Conservation (phyloP, 2,113 vertebrate genomes). For the Irena cyanogastra region DNA sequence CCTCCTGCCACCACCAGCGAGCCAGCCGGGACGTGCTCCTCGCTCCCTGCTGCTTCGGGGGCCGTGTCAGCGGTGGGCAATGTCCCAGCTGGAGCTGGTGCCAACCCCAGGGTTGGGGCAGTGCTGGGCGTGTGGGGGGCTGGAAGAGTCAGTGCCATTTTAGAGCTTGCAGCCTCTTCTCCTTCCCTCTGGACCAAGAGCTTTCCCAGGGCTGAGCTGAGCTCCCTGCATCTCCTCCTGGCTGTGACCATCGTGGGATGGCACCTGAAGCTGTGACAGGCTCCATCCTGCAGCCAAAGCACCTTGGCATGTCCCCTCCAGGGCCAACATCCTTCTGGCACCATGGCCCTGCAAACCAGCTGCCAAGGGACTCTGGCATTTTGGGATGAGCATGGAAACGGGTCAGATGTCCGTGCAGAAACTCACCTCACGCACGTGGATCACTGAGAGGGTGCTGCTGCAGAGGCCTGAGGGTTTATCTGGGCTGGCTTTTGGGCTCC, state of each 20-base stretch:
- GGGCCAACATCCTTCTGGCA: background rate
- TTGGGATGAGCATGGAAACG: background rate
- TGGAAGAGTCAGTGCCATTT: slow-evolving; percentile 63
- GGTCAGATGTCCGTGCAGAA: background rate
- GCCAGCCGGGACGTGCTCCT: background rate
- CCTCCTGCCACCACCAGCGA: background rate
- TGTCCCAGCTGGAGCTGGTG: background rate
- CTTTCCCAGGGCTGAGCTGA: background rate
- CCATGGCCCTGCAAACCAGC: background rate
- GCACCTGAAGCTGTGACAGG: background rate
- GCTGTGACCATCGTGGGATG: background rate
- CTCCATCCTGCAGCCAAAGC: background rate
- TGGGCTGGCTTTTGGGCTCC: background rate
- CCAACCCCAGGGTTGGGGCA: background rate
- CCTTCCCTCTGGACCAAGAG: background rate
- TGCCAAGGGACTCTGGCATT: fast-evolving
- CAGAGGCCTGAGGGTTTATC: background rate
- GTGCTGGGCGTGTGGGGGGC: background rate
- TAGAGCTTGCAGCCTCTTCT: background rate
- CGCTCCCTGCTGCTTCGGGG: background rate
- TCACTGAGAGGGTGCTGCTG: background rate
- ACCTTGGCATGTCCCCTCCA: background rate
- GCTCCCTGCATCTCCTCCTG: background rate
- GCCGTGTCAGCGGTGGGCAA: fast-evolving
- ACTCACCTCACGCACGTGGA: fast-evolving